Evolutionary conservation across 2,888 invertebrate genomes (phyloP), one percentile per base, ranked within the genome.

Genomic region (Diarsia dahlii): DNA sequence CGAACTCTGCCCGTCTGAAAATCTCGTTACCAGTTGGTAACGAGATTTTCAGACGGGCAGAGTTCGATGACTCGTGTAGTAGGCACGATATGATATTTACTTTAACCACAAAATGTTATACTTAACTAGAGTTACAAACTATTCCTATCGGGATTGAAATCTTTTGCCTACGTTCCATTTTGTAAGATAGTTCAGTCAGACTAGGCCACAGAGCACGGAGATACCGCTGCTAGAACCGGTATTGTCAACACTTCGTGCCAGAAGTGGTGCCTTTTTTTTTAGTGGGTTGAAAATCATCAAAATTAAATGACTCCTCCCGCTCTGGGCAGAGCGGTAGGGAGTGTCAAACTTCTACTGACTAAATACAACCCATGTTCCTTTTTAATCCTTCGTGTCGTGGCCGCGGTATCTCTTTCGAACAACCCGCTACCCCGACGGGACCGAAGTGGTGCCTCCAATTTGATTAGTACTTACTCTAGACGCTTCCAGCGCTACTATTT

Each of bases 71-170:
- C n/a, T n/a, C n/a, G n/a, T n/a, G n/a, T n/a, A 13, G 52, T 48
- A 65, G 28, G 46, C 39, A 48, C 66, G 54, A 62, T 50, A 62
- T 46, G 45, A 64, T 34, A 58, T 62, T 23, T 50, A 46, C 64
- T 80, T 75, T 48, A 34, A 15, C 28, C 54, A 28, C n/a, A 28
- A 54, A 63, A 50, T 50, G 46, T 45, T n/a, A 2, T 46, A 76
- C 45, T 48, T 82, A 68, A 79, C 60, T 48, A n/a, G 45, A 70
- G 63, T 79, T 39, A 76, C 76, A 52, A 83, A 64, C 68, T 64
- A 78, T 18, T n/a, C n/a, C 68, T 78, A 79, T 79, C 83, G 54
- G 28, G 58, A 83, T 78, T 83, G 63, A 64, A 83, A 79, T 79
- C 46, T 78, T 28, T 78, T 83, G 52, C 68, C 56, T 28, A 34